A percentile compares a stretch with the other conserved stretches of the same genome.
phyloP scores from a whole-genome alignment of 2,113 vertebrate genomes.

The Indicator indicator region DNA sequence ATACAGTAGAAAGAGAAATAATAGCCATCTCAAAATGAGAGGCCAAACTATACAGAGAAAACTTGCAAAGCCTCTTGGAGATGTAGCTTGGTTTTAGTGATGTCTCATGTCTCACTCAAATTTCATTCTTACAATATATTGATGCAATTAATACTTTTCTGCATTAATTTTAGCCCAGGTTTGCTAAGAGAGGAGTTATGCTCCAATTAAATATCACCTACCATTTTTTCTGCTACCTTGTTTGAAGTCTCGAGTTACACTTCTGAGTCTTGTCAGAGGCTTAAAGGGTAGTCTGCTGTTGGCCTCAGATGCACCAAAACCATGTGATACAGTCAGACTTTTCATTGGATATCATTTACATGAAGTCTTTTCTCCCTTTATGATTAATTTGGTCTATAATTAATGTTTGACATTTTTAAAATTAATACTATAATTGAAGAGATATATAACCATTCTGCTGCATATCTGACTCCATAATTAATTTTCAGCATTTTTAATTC shows the following conservation, averaged over 20 bases:
- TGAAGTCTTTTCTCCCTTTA: not conserved
- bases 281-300: not conserved
- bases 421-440: not conserved
- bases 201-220: not conserved
- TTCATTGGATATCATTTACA: not conserved
- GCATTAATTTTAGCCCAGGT: not conserved
- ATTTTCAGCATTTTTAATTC: not conserved
- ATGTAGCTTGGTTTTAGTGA: not conserved
- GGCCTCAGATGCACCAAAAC: not conserved
- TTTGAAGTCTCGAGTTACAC: not conserved
- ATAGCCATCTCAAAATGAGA: not conserved
- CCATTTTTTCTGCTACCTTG: not conserved
- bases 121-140: not conserved
- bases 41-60: not conserved
- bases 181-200: not conserved
- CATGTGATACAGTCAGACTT: not conserved
- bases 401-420: not conserved
- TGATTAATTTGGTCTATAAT: not conserved
- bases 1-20: not conserved
- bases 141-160: not conserved
- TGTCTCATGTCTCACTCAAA: not conserved
- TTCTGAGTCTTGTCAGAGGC: not conserved
- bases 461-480: not conserved
- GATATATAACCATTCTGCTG: not conserved
- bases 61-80: not conserved